phyloP scores from a whole-genome alignment of 2,113 vertebrate species.

The Glaucidium brasilianum region DNA sequence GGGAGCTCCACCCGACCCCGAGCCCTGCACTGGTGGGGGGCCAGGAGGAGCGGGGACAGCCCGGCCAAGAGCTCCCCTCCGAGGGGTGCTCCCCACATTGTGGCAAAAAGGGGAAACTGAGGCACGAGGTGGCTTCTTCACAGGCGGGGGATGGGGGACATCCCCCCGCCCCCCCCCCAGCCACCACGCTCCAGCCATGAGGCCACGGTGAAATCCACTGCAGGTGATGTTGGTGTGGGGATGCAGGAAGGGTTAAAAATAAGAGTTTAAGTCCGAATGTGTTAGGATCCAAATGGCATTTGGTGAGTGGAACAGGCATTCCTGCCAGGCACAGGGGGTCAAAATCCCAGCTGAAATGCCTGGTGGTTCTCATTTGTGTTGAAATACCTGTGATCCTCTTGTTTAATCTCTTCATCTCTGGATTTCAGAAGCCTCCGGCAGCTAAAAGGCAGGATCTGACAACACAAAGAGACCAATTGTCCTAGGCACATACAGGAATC shows the following conservation, averaged over 20 bases:
- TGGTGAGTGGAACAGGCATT: neutral
- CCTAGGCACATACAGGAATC: neutral
- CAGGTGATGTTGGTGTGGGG: fast-evolving
- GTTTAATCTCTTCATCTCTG: neutral
- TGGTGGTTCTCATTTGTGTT: neutral
- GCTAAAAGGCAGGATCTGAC: neutral
- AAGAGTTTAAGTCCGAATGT: fast-evolving
- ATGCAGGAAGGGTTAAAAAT: neutral
- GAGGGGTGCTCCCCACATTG: fast-evolving
- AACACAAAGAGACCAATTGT: neutral
- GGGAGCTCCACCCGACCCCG: neutral
- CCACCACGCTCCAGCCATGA: fast-evolving
- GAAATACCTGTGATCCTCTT: neutral
- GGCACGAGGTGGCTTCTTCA: neutral
- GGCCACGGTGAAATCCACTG: neutral
- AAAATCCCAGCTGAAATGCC: neutral
- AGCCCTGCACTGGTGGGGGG: neutral
- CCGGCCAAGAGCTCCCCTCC: neutral
- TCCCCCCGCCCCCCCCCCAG: fast-evolving
- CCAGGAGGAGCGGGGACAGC: neutral
- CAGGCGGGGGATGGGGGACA: fast-evolving
- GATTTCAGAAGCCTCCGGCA: neutral
- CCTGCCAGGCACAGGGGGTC: neutral
- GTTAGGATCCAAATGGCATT: neutral
- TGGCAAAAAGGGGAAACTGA: neutral